Evolutionary conservation across 2,797 vertebrate genomes (phyloP).

Genomic region (Hydrocynus forskahlii): DNA sequence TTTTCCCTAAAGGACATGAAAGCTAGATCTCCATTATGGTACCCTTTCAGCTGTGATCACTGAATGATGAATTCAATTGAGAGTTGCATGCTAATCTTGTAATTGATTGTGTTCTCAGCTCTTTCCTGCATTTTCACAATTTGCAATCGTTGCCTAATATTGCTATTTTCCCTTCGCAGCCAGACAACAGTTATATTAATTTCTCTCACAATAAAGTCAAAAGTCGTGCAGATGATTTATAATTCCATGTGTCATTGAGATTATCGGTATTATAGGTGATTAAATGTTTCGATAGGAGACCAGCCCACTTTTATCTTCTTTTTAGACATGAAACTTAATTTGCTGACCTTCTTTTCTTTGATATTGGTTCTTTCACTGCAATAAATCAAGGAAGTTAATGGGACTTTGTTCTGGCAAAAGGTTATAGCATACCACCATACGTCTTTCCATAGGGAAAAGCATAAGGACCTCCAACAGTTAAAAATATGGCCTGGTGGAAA

Average conservation of each 20-base stretch:
- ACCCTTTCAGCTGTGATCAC: conserved; percentile 5
- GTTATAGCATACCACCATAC: neutral
- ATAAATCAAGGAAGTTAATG: neutral
- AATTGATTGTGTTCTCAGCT: neutral
- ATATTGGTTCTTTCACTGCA: neutral
- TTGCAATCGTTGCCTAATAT: conserved; percentile 3
- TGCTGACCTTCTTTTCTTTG: neutral
- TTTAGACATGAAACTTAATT: neutral
- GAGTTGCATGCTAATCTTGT: conserved; percentile 16
- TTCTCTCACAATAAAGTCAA: neutral
- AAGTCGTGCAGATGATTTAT: neutral
- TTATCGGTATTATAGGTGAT: neutral
- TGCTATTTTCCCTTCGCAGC: neutral
- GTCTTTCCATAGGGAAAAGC: neutral
- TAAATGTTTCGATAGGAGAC: no score
- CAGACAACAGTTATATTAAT: neutral
- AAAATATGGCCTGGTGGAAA: neutral
- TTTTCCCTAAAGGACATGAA: conserved; percentile 6
- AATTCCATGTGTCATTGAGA: neutral
- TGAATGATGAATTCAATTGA: neutral
- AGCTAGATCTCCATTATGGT: conserved; percentile 14
- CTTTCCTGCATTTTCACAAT: conserved; percentile 26
- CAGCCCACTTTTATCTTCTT: no score
- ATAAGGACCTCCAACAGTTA: neutral
- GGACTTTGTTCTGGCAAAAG: neutral